Evolutionary conservation across 1,140 invertebrate species (phyloP), one percentile per base, ranked within the genome.

Genomic region (Adelges cooleyi): DNA sequence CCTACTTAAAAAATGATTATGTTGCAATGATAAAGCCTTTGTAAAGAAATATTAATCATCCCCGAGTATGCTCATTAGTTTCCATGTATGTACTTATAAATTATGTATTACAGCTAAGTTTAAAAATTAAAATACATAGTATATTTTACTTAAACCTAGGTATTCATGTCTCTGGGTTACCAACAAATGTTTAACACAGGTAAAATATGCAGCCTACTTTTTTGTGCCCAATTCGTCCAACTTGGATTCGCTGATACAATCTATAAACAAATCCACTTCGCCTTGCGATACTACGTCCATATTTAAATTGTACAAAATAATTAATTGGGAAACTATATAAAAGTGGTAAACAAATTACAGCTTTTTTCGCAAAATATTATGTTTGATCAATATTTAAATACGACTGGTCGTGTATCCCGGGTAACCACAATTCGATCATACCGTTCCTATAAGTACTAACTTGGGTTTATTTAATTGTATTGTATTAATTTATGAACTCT

Each of bases 211-310:
- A 44, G 3, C 4, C 4, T 62, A 62, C 56, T 11, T 48, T 62
- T 62, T 62, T 22, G 56, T 29, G 15, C 56, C 56, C 9, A 62
- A 17, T 8, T 62, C 42, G n/a, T 62, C 10, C 8, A 62, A 25
- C 46, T 48, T 62, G 4, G 56, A 62, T 62, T 62, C 23, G 2
- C 46, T 62, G 44, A 62, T 62, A 6, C 44, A 42, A 1, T 62
- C 42, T n/a, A 62, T 48, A 2, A 48, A 62, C 15, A 62, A 62
- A 62, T 48, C 25, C 20, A 62, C n/a, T 20, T 62, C 56, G n/a
- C 17, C 44, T 13, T 29, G 56, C n/a, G 42, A 29, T 62, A 62
- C 46, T 11, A 62, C 44, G 29, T 62, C 18, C 56, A 62, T 62
- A 13, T 8, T 62, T 8, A 6, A 33, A 5, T 33, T 33, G 29